Conservation (phyloP, 2,797 vertebrate species). For the Sitta carolinensis region DNA sequence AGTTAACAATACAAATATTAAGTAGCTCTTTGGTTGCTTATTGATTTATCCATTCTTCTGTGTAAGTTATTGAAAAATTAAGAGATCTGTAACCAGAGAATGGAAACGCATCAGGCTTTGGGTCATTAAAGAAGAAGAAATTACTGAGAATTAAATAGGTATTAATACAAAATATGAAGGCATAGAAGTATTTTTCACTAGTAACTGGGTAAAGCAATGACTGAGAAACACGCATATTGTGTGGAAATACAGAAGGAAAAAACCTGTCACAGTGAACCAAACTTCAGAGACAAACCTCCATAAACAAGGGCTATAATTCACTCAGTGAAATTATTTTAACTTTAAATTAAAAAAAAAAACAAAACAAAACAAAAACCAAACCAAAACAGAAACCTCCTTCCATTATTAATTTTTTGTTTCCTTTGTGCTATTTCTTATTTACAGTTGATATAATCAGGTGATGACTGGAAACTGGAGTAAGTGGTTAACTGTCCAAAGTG, state of each 20-base stretch:
- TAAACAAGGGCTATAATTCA: background rate
- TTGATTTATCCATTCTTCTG: conserved; percentile 22
- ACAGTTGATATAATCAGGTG: background rate
- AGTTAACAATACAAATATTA: background rate
- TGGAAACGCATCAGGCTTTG: background rate
- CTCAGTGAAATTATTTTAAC: background rate
- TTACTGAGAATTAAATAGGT: background rate
- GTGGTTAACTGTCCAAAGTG: background rate
- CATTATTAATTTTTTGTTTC: background rate
- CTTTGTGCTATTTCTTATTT: background rate
- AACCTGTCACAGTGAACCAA: background rate
- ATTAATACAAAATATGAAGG: background rate
- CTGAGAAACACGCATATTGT: background rate
- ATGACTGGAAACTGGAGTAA: background rate
- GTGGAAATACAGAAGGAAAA: background rate
- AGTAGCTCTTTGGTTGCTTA: background rate
- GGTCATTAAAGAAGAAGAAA: background rate
- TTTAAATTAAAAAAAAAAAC: background rate
- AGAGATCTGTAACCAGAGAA: background rate
- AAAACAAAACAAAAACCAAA: background rate
- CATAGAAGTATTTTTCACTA: background rate
- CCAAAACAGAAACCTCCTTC: background rate
- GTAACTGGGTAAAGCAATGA: background rate
- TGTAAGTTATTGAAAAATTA: background rate
- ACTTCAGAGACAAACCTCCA: background rate